Conservation (phyloP, 2,888 invertebrate species). For the Ptychoptera albimana region DNA sequence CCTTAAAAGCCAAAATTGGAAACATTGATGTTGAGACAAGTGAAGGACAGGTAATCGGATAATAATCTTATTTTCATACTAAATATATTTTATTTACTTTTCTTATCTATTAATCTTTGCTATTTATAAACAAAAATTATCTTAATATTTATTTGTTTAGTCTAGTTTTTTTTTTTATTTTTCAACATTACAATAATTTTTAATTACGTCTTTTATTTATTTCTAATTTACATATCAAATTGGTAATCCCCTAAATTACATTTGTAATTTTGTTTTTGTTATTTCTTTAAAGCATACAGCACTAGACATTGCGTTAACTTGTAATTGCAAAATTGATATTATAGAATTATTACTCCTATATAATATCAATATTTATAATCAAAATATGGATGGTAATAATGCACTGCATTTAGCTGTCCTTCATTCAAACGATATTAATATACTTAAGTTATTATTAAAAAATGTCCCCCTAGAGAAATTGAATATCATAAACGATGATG, state of each 20-base stretch:
- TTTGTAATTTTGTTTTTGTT: too few relatives aligned
- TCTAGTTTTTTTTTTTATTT: too few relatives aligned
- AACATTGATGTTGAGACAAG: background rate
- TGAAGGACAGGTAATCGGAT: background rate
- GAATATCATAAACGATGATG: constrained; percentile 20
- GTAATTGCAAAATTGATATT: constrained; percentile 16
- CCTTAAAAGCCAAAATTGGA: background rate
- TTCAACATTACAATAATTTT: too few relatives aligned
- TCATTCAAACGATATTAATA: constrained; percentile 14
- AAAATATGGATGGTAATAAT: constrained; percentile 21
- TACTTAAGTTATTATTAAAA: constrained; percentile 16
- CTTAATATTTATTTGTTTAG: too few relatives aligned
- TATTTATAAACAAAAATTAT: too few relatives aligned
- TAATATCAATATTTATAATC: constrained; percentile 14
- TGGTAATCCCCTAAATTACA: too few relatives aligned
- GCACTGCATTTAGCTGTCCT: constrained; percentile 22
- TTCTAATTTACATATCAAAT: too few relatives aligned
- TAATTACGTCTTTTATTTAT: too few relatives aligned
- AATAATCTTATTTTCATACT: too few relatives aligned
- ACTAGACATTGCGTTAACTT: constrained; percentile 15
- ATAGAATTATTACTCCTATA: constrained; percentile 16
- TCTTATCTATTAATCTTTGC: too few relatives aligned
- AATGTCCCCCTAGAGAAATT: constrained; percentile 18
- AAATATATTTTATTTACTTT: too few relatives aligned
- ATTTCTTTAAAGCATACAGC: constrained; percentile 5